Base-by-base conservation (phyloP, 2,888 invertebrate genomes). In the Hermodice carunculata region DNA sequence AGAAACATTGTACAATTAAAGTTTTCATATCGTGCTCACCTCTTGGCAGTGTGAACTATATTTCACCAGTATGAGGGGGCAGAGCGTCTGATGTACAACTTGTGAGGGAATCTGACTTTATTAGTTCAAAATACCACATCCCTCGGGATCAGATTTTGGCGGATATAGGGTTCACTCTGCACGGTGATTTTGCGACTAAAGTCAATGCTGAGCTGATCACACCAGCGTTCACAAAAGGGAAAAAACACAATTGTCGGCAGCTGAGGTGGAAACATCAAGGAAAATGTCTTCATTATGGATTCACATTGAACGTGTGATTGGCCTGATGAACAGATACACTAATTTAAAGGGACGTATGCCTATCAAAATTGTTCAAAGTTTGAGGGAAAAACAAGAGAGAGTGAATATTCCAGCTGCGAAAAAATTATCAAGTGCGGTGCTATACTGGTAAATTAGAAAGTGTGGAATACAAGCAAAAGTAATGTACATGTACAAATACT, bases 141-240 rank as follows among this genome's bases (percentile, higher is more conserved):
- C 72, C 66, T 42, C 68, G 64, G 24, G 71, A 73, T 53, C 68
- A 71, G 46, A 67, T 74, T 43, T 46, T 74, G 22, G 74, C 70
- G 11, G 73, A 74, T 29, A 42, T 70, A n/a, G 69, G 67, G 3
- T 74, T 74, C 46, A 70, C 70, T 3, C 37, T 74, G 1, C 32
- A 70, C n/a, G 67, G 71, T 31, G 74, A 74, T 24, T 67, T 74
- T 66, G 70, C 66, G 0, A 54, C 53, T 11, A n/a, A 11, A 2
- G 69, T 67, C 64, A 37, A 62, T 42, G 69, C 69, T 28, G 66
- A 73, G 44, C 57, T 73, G 2, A 37, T 70, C 19, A 61, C 51
- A n/a, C 70, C 68, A 32, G 49, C 64, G 40, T 75, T 67, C 61
- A 68, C 62, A 22, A 66, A 61, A 32, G 71, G 67, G 5, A 69